These are phyloP conservation scores for Acestrorhynchus altus DNA, from an alignment of 2,797 vertebrate genomes.

Conservation along the genomic window DNA sequence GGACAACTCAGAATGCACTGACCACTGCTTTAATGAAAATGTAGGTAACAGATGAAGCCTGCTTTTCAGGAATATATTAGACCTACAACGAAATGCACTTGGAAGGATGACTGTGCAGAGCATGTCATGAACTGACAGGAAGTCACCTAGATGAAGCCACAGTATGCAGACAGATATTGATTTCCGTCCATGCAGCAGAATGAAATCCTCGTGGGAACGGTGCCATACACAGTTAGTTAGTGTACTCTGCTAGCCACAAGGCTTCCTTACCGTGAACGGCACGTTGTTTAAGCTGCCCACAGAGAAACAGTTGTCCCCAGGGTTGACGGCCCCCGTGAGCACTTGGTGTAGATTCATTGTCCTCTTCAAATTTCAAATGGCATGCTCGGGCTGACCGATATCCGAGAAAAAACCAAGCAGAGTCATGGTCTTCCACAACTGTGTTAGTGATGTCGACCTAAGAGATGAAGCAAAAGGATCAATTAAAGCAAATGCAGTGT, in stretches of 20 bases:
- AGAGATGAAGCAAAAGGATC: background rate
- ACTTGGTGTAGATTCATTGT: conserved; percentile 97
- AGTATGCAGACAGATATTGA: conserved; percentile 63
- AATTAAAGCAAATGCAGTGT: too few species aligned
- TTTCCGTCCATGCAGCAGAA: conserved; percentile 45
- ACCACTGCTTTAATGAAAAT: background rate
- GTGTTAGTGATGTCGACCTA: conserved; percentile 27
- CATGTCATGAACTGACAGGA: conserved; percentile 20
- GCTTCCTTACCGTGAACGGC: conserved; percentile 88
- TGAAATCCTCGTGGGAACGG: conserved; percentile 2
- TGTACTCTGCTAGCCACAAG: background rate
- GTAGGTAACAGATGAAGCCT: background rate
- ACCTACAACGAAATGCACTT: conserved; percentile 12
- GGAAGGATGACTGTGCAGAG: conserved; percentile 47
- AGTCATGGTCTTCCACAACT: conserved; percentile 47
- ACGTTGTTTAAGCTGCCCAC: conserved; percentile 88
- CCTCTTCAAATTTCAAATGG: conserved; percentile 62
- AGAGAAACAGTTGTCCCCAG: conserved; percentile 95
- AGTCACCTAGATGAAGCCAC: conserved; percentile 51
- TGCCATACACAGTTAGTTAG: conserved; percentile 1
- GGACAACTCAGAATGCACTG: background rate
- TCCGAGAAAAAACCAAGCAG: conserved; percentile 63
- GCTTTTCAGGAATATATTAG: background rate
- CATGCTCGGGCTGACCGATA: conserved; percentile 57
- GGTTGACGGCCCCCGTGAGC: conserved; percentile 95